Base-by-base conservation (phyloP, 2,888 invertebrate genomes). In the Imbricaverruca yamaguchii region DNA sequence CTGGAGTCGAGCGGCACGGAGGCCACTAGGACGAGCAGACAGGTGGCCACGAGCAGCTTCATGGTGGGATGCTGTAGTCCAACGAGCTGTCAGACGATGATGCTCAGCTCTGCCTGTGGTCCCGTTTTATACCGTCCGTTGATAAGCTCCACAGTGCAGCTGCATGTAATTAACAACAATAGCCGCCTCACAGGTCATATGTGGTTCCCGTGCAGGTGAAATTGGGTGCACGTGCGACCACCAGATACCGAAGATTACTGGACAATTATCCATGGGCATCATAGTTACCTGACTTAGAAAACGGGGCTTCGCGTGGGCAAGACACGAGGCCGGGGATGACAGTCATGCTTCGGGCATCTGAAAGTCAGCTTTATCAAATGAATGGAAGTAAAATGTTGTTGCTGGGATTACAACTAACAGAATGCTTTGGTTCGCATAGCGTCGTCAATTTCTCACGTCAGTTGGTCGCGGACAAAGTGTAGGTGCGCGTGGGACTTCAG, bases 1-100 rank as follows among this genome's bases (percentile, higher is more conserved):
- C 69, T n/a, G 39, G 69, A 23, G 25, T 23, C 69, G 25, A 69
- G 69, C 25, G 69, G 69, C 69, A 69, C 69, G 39, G 69, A n/a
- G 23, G n/a, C 25, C 12, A 23, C 25, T 23, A 69, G 12, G 12
- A 23, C 69, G 23, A 21, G 21, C 23, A 69, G 21, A 25, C 69
- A 69, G 23, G 69, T 25, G 25, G 23, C 10, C 6, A 23, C 23
- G 7, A 69, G 69, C 25, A 39, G 69, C 23, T 39, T 23, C 69
- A 69, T 69, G 8, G 61, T 13, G 8, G 8, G 18, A 8, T 61
- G 61, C 21, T 15, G 61, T 61, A 2, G 61, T 61, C 8, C 18
- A 61, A 15, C 8, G 61, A 39, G 39, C 39, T 1, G 39, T 39
- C 39, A 39, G 39, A 39, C 39, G 39, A 39, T 39, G 39, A 39